These are phyloP conservation scores for Drosophila eugracilis DNA, from an alignment of 1,140 invertebrate species.

Conservation along the genomic window DNA sequence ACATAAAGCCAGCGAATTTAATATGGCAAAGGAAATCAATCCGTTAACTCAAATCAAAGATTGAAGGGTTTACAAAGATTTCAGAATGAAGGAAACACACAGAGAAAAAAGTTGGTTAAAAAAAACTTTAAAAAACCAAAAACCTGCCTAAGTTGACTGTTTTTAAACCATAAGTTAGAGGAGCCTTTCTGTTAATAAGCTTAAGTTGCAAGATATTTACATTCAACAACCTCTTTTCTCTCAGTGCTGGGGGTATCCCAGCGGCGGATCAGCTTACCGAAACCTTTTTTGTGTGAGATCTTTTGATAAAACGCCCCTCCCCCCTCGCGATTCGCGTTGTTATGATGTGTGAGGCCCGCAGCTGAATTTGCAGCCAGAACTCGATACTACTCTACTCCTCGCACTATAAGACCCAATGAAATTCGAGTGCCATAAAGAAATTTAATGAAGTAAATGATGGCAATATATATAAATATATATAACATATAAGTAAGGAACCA, in stretches of 20 bases:
- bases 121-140: no score
- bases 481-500: neutral
- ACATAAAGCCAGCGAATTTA: neutral
- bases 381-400: slow-evolving; percentile 9
- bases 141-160: no score
- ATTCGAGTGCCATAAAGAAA: slow-evolving; percentile 53
- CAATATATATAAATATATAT: slow-evolving; percentile 4
- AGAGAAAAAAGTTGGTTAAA: no score
- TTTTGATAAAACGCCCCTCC: slow-evolving; percentile 10
- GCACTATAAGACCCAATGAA: slow-evolving; percentile 18
- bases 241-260: neutral
- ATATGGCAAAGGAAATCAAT: neutral
- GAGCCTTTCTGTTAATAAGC: no score
- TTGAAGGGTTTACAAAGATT: no score
- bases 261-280: slow-evolving; percentile 4
- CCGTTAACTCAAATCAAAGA: neutral
- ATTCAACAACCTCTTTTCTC: neutral
- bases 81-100: neutral
- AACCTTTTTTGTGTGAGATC: slow-evolving; percentile 29
- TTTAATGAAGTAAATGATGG: slow-evolving; percentile 74
- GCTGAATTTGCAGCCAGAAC: slow-evolving; percentile 15
- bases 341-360: slow-evolving; percentile 15
- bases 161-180: no score
- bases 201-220: no score
- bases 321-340: slow-evolving; percentile 19